Percentiles rank a stretch among this genome's conserved stretches.
These are phyloP conservation scores for Callithrix jacchus DNA, from an alignment of 2,113 vertebrate species.

Conservation along the genomic window DNA sequence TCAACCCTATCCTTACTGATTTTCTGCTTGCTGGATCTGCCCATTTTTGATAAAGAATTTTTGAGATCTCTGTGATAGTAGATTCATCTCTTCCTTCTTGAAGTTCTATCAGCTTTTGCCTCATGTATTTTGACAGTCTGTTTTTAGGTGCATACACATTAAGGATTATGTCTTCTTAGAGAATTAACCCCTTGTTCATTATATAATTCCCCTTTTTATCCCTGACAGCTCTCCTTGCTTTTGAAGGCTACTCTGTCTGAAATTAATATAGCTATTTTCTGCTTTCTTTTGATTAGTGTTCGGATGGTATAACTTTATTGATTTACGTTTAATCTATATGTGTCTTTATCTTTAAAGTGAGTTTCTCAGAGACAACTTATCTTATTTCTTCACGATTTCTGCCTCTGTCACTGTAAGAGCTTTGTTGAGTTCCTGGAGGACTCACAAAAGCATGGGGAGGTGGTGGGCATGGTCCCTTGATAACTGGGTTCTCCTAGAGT, in stretches of 20 bases:
- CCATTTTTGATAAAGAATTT: not conserved
- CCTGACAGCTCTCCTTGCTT: not conserved
- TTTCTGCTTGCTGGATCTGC: not conserved
- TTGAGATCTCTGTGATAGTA: not conserved
- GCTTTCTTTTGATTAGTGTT: not conserved
- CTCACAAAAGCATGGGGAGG: no score
- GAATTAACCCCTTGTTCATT: not conserved
- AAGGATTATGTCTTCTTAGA: not conserved
- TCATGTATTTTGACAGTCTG: not conserved
- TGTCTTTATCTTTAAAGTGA: not conserved
- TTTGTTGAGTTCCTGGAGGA: no score
- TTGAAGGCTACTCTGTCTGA: not conserved
- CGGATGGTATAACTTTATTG: not conserved
- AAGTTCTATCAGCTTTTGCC: not conserved
- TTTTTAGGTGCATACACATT: not conserved
- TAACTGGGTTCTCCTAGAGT: no score
- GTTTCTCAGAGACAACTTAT: not conserved
- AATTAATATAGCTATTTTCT: not conserved
- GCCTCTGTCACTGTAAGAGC: not conserved
- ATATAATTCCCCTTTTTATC: not conserved
- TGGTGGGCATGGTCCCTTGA: no score
- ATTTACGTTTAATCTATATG: not conserved
- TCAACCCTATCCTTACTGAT: not conserved
- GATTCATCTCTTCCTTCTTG: not conserved
- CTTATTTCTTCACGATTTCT: not conserved